Conservation (phyloP, 2,113 vertebrate species). For the Brachyistius frenatus region DNA sequence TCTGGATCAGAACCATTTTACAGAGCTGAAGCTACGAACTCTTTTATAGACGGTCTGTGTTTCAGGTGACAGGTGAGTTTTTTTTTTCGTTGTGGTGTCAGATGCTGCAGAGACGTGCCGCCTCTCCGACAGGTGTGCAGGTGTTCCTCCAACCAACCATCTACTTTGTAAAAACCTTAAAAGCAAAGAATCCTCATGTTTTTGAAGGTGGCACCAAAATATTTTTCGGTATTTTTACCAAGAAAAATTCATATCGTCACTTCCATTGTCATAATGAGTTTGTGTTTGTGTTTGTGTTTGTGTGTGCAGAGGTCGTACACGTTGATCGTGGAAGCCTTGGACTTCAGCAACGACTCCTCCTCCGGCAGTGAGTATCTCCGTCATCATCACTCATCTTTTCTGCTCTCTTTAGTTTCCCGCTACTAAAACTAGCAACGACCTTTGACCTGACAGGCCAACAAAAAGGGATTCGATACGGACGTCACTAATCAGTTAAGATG, state of each 20-base stretch:
- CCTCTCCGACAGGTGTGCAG: too few relatives aligned
- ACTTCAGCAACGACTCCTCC: conserved; percentile 91
- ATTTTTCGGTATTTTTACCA: not conserved
- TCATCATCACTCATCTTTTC: not conserved
- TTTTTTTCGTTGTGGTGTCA: too few relatives aligned
- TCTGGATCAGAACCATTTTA: too few relatives aligned
- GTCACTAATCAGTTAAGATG: too few relatives aligned
- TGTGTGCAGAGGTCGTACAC: conserved; percentile 91
- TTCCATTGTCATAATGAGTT: not conserved
- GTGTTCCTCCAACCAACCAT: too few relatives aligned
- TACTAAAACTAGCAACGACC: not conserved
- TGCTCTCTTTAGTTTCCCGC: not conserved
- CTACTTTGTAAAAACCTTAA: too few relatives aligned
- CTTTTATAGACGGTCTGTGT: too few relatives aligned
- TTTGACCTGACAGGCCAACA: not conserved
- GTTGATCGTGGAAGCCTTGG: conserved; percentile 91
- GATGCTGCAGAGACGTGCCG: too few relatives aligned
- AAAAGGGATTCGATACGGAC: not conserved
- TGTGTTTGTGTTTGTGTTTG: conserved; percentile 27
- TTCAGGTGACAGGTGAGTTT: too few relatives aligned
- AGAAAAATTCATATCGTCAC: not conserved
- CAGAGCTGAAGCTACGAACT: too few relatives aligned
- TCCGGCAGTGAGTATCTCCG: conserved; percentile 86
- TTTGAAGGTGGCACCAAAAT: too few relatives aligned
- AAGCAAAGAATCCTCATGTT: too few relatives aligned